Percentiles rank a stretch among this genome's conserved stretches.
Evolutionary conservation across 2,113 vertebrate species (phyloP).

Genomic region (Brachyhypopomus occidentalis): DNA sequence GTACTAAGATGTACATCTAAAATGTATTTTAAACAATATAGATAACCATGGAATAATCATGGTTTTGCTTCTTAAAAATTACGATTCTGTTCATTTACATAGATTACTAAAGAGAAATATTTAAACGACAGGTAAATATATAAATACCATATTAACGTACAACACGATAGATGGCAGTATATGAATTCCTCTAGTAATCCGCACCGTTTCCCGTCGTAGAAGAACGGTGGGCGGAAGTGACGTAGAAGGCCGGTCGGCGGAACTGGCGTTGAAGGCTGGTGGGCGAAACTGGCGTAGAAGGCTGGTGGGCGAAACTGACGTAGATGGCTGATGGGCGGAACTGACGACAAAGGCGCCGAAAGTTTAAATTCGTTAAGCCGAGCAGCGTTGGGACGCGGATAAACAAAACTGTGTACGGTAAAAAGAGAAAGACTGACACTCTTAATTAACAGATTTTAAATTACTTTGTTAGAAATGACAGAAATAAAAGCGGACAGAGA

Average conservation of each 20-base stretch:
- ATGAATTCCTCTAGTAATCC: neutral
- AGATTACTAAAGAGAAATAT: too few species aligned
- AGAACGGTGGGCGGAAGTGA: neutral
- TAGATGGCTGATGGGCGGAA: slow-evolving; percentile 2
- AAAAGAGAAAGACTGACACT: too few species aligned
- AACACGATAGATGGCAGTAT: neutral
- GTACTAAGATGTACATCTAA: too few species aligned
- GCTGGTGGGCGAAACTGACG: neutral
- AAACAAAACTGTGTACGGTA: neutral
- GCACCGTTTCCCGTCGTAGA: neutral
- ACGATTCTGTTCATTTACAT: too few species aligned
- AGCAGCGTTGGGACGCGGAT: neutral
- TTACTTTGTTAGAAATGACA: neutral
- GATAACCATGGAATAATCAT: too few species aligned
- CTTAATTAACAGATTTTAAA: neutral
- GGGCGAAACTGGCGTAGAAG: slow-evolving; percentile 39
- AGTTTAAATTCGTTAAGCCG: slow-evolving; percentile 45
- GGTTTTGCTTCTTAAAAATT: too few species aligned
- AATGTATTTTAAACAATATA: too few species aligned
- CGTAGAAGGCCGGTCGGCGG: neutral
- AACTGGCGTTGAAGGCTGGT: slow-evolving; percentile 45
- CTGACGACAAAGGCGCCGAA: slow-evolving; percentile 50
- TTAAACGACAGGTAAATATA: too few species aligned
- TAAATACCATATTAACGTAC: too few species aligned
- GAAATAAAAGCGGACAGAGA: neutral